Conservation (phyloP, 2,888 invertebrate genomes). For the Lasioglossum oenotherae region DNA sequence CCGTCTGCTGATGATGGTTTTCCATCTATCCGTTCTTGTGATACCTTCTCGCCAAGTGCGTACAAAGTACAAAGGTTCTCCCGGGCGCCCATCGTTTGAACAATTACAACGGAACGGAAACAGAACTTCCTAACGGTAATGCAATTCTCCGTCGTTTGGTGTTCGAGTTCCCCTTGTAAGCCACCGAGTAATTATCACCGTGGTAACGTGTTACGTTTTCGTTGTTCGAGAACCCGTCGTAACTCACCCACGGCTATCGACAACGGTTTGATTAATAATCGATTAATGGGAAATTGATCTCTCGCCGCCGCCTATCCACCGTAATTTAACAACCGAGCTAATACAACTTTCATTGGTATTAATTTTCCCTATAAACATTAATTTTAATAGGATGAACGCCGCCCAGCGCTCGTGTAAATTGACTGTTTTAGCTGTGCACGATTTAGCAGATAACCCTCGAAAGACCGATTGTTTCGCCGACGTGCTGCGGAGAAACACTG, state of each 20-base stretch:
- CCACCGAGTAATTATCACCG: constrained; percentile 56
- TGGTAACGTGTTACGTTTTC: constrained; percentile 51
- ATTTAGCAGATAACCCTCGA: not conserved
- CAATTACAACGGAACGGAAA: constrained; percentile 64
- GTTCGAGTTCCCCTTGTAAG: constrained; percentile 61
- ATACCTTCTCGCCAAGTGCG: constrained; percentile 20
- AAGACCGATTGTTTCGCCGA: not conserved
- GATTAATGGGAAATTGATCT: constrained; percentile 53
- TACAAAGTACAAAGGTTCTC: constrained; percentile 63
- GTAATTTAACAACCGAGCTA: constrained; percentile 18
- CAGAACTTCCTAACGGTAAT: constrained; percentile 60
- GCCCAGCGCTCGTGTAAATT: not conserved
- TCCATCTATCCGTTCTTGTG: constrained; percentile 32
- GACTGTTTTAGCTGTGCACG: not conserved
- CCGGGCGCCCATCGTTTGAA: constrained; percentile 57
- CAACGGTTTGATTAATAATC: constrained; percentile 53
- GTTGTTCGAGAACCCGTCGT: constrained; percentile 20
- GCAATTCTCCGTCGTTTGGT: constrained; percentile 57
- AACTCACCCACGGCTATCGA: constrained; percentile 38
- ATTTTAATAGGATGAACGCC: not conserved
- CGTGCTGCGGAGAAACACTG: not conserved
- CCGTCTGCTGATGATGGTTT: constrained; percentile 39
- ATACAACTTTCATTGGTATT: constrained; percentile 11
- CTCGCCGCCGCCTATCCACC: not conserved
- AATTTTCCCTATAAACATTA: not conserved